Base-by-base conservation (phyloP, 2,797 vertebrate genomes). In the Malacoctenus gilli region DNA sequence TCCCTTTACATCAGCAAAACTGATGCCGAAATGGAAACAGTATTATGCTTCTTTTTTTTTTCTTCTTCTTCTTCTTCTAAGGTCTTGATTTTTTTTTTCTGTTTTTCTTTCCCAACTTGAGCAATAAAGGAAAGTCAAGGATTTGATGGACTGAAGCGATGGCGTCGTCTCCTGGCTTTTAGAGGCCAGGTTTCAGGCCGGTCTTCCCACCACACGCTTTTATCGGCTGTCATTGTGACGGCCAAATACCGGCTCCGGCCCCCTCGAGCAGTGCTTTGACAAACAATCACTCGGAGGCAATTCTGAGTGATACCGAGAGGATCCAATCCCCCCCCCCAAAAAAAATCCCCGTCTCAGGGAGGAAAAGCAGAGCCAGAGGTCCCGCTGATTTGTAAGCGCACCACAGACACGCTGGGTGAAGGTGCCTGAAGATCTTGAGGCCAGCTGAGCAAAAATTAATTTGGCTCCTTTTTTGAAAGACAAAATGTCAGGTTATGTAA, bases 1-100 rank as follows among this genome's bases (percentile, higher is more conserved):
- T 58, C 58, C 58, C 68, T 78, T 77, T 61, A 74, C 64, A 53
- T 56, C 59, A 67, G 32, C 11, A 35, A 41, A 59, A 22, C 67
- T 61, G 49, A 15, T 59, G 23, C 31, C 43, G n/a, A n/a, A n/a
- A n/a, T n/a, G n/a, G n/a, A n/a, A n/a, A n/a, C n/a, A n/a, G n/a
- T n/a, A n/a, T 63, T 38, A 37, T n/a, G 32, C 68, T 53, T 70
- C 21, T 20, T 37, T 54, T 38, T 43, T 18, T 21, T 51, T 61
- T 72, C 59, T 39, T 43, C 42, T 46, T 59, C n/a, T 16, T 41
- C 11, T 66, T 59, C 52, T 41, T 61, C 20, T 19, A 15, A 58
- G 49, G 2, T 28, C 41, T 31, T 30, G 23, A 51, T 41, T 74
- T 72, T 23, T 4, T 13, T 36, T 30, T 25, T 30, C 30, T 32